Evolutionary conservation across 2,113 vertebrate genomes (phyloP).

Genomic region (Dunckerocampus dactyliophorus): DNA sequence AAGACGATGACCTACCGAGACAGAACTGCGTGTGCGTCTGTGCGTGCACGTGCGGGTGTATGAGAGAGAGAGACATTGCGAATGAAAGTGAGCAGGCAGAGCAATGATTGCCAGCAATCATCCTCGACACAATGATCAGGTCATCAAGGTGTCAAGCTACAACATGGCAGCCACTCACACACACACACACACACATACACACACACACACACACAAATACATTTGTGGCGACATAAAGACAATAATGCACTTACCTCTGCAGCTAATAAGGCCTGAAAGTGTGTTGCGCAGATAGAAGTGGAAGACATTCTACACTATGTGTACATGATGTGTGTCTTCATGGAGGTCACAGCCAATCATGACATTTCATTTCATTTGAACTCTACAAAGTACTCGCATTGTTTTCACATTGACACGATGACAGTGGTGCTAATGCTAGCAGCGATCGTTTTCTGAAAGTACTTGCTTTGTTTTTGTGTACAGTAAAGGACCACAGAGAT

Average conservation of each 20-base stretch:
- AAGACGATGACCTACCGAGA: constrained; percentile 39
- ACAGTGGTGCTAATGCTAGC: no score
- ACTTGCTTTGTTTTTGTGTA: no score
- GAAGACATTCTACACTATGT: background rate
- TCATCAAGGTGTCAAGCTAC: constrained; percentile 43
- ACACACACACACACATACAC: constrained; percentile 9
- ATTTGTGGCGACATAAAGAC: background rate
- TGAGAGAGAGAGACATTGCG: background rate
- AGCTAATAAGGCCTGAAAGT: no score
- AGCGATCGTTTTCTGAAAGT: no score
- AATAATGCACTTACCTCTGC: background rate
- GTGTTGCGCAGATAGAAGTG: no score
- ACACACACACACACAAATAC: background rate
- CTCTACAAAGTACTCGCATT: no score
- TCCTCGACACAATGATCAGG: constrained; percentile 35
- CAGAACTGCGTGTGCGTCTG: constrained; percentile 2
- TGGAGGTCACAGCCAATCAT: no score
- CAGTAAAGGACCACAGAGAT: no score
- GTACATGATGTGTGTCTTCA: no score
- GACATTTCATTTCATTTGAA: no score
- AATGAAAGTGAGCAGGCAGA: constrained; percentile 12
- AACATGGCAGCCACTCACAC: constrained; percentile 13
- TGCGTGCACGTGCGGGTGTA: constrained; percentile 8
- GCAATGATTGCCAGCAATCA: constrained; percentile 46
- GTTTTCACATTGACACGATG: no score